Evolutionary conservation across 2,113 vertebrate genomes (phyloP).

Genomic region (Cynopterus brachyotis): DNA sequence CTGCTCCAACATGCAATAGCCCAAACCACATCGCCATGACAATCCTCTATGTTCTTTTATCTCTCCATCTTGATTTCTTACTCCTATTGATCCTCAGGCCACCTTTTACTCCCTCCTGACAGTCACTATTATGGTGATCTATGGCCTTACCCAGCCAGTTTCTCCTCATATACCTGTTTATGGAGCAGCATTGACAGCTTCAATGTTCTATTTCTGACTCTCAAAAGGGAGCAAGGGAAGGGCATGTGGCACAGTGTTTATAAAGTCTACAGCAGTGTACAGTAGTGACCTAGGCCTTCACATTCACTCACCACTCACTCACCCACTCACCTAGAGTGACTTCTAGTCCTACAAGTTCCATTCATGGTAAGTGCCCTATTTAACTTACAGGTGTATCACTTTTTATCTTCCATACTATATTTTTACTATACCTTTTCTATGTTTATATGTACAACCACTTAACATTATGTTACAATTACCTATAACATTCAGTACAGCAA

Average conservation of each 20-base stretch:
- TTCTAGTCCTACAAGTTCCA: not conserved
- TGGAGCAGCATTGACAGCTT: not conserved
- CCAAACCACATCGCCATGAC: not conserved
- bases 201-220: not conserved
- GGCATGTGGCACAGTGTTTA: not conserved
- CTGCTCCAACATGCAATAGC: not conserved
- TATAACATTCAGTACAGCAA: not conserved
- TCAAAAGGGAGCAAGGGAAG: not conserved
- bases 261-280: not conserved
- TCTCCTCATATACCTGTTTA: not conserved
- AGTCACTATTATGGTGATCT: not conserved
- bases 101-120: not conserved
- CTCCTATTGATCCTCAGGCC: not conserved
- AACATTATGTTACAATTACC: not conserved
- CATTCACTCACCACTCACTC: not conserved
- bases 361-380: not conserved
- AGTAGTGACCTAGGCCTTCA: not conserved
- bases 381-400: not conserved
- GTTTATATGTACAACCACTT: not conserved
- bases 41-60: not conserved
- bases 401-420: not conserved
- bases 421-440: not conserved
- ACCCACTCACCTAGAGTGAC: not conserved
- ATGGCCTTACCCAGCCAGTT: not conserved
- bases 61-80: not conserved